phyloP scores from a whole-genome alignment of 2,113 vertebrate genomes.

The Coptodon rendalli region DNA sequence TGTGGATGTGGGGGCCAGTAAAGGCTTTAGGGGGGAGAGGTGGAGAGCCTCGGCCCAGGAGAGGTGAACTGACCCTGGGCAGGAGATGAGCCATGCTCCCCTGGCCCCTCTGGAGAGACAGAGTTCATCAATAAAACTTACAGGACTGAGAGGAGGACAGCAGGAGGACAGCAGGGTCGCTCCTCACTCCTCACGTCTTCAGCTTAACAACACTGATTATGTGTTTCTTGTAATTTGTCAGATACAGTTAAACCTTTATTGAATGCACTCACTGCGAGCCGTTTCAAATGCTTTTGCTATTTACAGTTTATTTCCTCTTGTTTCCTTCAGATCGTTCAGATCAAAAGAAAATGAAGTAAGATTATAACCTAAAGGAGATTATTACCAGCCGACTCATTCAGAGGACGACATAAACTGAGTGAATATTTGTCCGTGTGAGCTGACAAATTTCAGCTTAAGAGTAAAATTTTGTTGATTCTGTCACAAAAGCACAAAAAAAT shows the following conservation, averaged over 20 bases:
- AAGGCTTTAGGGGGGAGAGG: background rate
- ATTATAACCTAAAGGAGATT: background rate
- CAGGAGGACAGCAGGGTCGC: background rate
- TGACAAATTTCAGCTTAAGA: background rate
- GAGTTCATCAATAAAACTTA: slow-evolving; percentile 17
- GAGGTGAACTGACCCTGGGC: slow-evolving; percentile 37
- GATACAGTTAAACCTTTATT: background rate
- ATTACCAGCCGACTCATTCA: background rate
- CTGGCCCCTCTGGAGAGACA: slow-evolving; percentile 9
- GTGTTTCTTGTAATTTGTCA: rapidly evolving
- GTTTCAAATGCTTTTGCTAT: background rate
- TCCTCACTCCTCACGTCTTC: background rate
- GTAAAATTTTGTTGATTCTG: background rate
- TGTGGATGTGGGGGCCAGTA: background rate
- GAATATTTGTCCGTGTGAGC: background rate
- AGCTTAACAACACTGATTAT: background rate
- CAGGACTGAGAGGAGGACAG: background rate
- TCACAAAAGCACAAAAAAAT: background rate
- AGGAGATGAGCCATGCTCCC: slow-evolving; percentile 34
- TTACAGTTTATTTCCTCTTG: background rate
- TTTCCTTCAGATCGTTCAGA: background rate
- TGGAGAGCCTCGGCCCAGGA: slow-evolving; percentile 6
- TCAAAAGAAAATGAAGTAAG: background rate
- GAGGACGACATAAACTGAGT: background rate
- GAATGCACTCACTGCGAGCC: background rate